These are phyloP conservation scores for Parnassius apollo DNA, from an alignment of 2,888 invertebrate species.

Conservation along the genomic window DNA sequence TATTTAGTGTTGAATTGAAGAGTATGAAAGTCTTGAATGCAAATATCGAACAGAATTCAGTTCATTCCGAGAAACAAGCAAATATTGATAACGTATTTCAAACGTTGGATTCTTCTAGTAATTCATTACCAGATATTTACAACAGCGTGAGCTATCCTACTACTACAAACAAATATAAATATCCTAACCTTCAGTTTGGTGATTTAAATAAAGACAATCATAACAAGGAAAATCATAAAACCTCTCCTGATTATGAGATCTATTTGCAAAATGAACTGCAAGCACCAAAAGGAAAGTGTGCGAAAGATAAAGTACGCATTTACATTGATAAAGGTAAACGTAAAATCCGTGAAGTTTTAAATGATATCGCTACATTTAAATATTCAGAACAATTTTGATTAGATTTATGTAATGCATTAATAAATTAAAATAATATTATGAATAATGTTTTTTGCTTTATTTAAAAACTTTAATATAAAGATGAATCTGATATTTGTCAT, in stretches of 20 bases:
- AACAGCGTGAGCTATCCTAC: constrained; percentile 1
- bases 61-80: constrained; percentile 26
- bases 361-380: constrained; percentile 32
- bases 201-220: constrained; percentile 19
- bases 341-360: constrained; percentile 42
- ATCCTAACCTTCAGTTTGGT: background rate
- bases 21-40: constrained; percentile 50
- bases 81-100: constrained; percentile 26
- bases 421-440: constrained; percentile 22
- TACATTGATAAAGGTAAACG: constrained; percentile 56
- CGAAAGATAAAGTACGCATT: constrained; percentile 58
- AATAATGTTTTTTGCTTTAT: constrained; percentile 23
- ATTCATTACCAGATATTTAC: constrained; percentile 12
- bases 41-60: constrained; percentile 10
- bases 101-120: constrained; percentile 9
- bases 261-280: constrained; percentile 56
- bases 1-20: constrained; percentile 64
- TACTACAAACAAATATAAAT: constrained; percentile 28
- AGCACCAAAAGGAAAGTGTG: constrained; percentile 42
- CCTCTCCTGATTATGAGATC: constrained; percentile 53
- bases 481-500: constrained; percentile 35
- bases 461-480: constrained; percentile 37
- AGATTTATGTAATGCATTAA: constrained; percentile 15
- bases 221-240: constrained; percentile 26
- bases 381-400: constrained; percentile 40